Evolutionary conservation across 2,113 vertebrate species (phyloP).

Genomic region (Cinclus cinclus): DNA sequence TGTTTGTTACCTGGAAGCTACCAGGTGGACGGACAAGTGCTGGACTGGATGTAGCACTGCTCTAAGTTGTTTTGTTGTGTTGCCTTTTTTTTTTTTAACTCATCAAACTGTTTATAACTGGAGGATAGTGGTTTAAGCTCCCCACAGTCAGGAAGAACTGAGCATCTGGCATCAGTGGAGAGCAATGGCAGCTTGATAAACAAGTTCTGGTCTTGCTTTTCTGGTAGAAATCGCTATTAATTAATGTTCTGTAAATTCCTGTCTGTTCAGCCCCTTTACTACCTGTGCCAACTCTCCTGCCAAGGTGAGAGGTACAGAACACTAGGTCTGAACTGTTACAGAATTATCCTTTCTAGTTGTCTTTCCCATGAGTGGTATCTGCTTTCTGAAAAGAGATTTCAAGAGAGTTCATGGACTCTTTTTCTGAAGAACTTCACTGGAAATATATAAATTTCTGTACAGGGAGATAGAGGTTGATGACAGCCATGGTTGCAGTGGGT

Average conservation of each 20-base stretch:
- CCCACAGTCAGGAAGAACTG: not conserved
- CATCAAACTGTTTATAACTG: not conserved
- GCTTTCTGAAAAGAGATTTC: not conserved
- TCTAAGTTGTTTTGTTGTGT: not conserved
- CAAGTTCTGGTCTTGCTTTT: not conserved
- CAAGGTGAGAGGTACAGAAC: not conserved
- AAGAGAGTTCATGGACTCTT: not conserved
- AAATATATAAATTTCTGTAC: not conserved
- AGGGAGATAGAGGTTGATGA: not conserved
- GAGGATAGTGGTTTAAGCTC: not conserved
- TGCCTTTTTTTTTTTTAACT: not conserved
- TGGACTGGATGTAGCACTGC: slow-evolving; percentile 1
- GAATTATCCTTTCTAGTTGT: not conserved
- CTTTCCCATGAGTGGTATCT: not conserved
- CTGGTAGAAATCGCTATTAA: not conserved
- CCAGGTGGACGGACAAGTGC: not conserved
- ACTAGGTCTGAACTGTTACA: not conserved
- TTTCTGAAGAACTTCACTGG: not conserved
- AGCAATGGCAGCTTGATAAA: not conserved
- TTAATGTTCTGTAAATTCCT: not conserved
- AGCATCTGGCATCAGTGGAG: not conserved
- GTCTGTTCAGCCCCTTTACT: not conserved
- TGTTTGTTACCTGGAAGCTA: not conserved
- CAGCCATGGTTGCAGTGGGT: not conserved
- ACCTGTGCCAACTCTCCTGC: not conserved